Evolutionary conservation across 1,140 invertebrate genomes (phyloP), one percentile per base, ranked within the genome.

Genomic region (Probaryconus sp.): DNA sequence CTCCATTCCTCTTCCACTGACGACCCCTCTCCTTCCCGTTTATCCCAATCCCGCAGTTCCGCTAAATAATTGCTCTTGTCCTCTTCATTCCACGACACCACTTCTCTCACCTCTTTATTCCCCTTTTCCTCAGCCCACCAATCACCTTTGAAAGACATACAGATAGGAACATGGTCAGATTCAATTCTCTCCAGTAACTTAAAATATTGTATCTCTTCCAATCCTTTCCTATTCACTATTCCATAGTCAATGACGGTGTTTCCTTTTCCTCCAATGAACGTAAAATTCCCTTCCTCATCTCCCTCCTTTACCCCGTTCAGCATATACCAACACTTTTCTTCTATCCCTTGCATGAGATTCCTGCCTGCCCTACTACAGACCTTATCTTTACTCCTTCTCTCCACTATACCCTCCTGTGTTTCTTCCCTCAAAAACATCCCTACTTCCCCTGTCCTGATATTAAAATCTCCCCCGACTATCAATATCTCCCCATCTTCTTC

Each of bases 211-310:
- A 35, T n/a, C 13, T 35, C 10, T 16, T 48, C 26, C 43, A 16
- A 33, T n/a, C 2, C n/a, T 11, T 5, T 17, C 5, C 20, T 3
- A 18, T 35, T 7, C 17, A 14, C n/a, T 1, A 50, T 50, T 2
- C n/a, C 30, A 20, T 50, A 50, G 11, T 50, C 30, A 3, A 50
- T 50, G 9, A 50, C 47, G 0, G 67, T 60, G 5, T 33, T 38
- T 9, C 56, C 56, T 37, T 18, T 50, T 28, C 13, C 55, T n/a
- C 65, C 45, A 30, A 61, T 26, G 14, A 47, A 55, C 7, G 69
- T 65, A 26, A 37, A 72, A 21, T 72, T 37, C 5, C 51, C 51
- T 24, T 63, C 40, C 17, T 63, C 40, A 24, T 71, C 67, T 16
- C 56, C 48, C 10, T 6, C 9, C 0, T 0, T 9, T 7, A 5